These are phyloP conservation scores for Leptinotarsa defecta DNA, from an alignment of 1,140 invertebrate genomes.

Conservation along the genomic window DNA sequence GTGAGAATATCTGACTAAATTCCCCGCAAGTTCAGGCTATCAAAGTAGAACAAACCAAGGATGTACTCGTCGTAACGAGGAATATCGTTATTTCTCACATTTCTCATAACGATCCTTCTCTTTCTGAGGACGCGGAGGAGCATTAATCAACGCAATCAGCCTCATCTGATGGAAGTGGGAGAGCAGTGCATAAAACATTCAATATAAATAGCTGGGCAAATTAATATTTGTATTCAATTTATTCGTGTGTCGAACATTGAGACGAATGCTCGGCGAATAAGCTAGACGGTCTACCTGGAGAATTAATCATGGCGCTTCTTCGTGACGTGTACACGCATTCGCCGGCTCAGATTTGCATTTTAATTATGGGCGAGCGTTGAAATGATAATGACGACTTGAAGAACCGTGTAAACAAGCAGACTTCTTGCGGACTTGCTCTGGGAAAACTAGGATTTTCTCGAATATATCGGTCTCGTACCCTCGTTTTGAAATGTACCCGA, in stretches of 20 bases:
- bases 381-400: constrained; percentile 65
- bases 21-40: no score
- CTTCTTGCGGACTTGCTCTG: constrained; percentile 14
- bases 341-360: constrained; percentile 66
- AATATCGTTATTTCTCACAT: background rate
- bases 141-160: constrained; percentile 19
- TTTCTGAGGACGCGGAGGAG: background rate
- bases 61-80: no score
- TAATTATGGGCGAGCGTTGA: constrained; percentile 66
- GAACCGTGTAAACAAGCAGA: constrained; percentile 51
- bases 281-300: constrained; percentile 53
- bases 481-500: no score
- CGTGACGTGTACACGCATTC: constrained; percentile 57
- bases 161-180: constrained; percentile 34
- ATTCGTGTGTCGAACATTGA: constrained; percentile 45
- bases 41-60: no score
- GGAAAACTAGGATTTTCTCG: constrained; percentile 4
- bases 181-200: constrained; percentile 35
- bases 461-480: background rate
- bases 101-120: background rate
- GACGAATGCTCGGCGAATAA: constrained; percentile 44
- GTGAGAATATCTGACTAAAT: no score
- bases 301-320: constrained; percentile 56
- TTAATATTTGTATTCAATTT: constrained; percentile 48
- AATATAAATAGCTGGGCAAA: constrained; percentile 40